Evolutionary conservation across 2,113 vertebrate genomes (phyloP), one percentile per base, ranked within the genome.

Genomic region (Gobiocypris rarus): DNA sequence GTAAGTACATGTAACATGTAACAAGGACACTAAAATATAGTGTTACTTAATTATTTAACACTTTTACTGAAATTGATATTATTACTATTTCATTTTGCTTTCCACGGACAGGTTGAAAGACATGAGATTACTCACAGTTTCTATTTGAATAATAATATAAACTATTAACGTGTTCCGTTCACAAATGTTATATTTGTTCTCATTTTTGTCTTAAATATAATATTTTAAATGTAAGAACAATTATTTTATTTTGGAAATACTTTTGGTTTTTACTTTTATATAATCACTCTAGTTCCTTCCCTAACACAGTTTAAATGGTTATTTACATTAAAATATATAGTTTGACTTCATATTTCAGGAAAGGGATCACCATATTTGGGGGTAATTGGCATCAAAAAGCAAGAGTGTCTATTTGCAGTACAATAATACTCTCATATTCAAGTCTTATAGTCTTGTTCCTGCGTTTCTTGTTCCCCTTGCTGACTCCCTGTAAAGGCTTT

Each of bases 341-440:
- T 65, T 52, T 67, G 15, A 1, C 65, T 22, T 67, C 8, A 19
- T 67, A 19, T 67, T 69, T 69, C 65, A 38, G 31, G 0, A 69
- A 69, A 69, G 19, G 8, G 8, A 22, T 69, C 28, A 65, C 28
- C 65, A 69, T 69, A 19, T 69, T 19, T 69, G 7, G 31, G 8
- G 63, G 31, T 38, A 31, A 3, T 10, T 31, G 14, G 15, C 28
- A 65, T 65, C 28, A 65, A 28, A 63, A 63, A 28, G 67, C 19
- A 7, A 43, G 22, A n/a, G 67, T 19, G 65, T 67, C 19, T 2
- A 9, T 70, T 9, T 67, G 15, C 63, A 19, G 14, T 38, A 15
- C 48, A 82, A 56, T 74, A 77, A 41, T n/a, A 38, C 50, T 41
- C 8, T 43, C n/a, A 61, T 26, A 10, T 77, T 41, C 14, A 80